Evolutionary conservation across 1,140 invertebrate species (phyloP), one percentile per base, ranked within the genome.

Genomic region (Temnothorax nylanderi): DNA sequence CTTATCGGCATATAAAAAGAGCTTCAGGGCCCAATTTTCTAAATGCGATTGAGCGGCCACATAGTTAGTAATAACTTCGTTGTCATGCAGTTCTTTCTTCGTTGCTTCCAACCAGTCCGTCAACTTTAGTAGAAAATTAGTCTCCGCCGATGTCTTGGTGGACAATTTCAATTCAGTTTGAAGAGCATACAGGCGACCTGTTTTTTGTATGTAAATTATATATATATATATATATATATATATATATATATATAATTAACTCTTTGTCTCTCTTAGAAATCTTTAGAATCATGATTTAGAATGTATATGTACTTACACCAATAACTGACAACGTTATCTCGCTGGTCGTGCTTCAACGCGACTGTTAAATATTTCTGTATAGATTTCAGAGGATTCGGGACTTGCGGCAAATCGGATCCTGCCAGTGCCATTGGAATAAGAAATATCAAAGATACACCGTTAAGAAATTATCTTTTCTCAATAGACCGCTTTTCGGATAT

Each of bases 31-130:
- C 96, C 99, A 99, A 94, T 99, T 98, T 95, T 99, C 99, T 69
- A 99, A 96, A 94, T 99, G 97, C 11, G 99, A 99, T 95, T 99
- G 99, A 11, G 98, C 99, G 75, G 98, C 98, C 34, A 99, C 96
- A 86, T 99, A 99, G 95, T 98, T 99, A 11, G 97, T 97, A 60
- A 99, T 97, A 0, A 98, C 96, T 93, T 98, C 98, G 94, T 98
- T 97, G 26, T 97, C 97, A 37, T 95, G 93, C 56, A 97, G 93
- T 18, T 94, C 92, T 93, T 97, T 97, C 92, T 99, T 99, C 32
- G 96, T 97, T 90, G 96, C 96, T 96, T 99, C 99, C 65, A 99
- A 94, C 97, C 98, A 98, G 93, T 99, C 98, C 98, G 99, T 98
- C 10, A 99, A 94, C 81, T 96, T 96, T 91, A 97, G 94, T 72